A percentile compares a stretch with the other conserved stretches of the same genome.
Conservation (phyloP, 2,888 invertebrate species). For the Ornithoptera priamus region DNA sequence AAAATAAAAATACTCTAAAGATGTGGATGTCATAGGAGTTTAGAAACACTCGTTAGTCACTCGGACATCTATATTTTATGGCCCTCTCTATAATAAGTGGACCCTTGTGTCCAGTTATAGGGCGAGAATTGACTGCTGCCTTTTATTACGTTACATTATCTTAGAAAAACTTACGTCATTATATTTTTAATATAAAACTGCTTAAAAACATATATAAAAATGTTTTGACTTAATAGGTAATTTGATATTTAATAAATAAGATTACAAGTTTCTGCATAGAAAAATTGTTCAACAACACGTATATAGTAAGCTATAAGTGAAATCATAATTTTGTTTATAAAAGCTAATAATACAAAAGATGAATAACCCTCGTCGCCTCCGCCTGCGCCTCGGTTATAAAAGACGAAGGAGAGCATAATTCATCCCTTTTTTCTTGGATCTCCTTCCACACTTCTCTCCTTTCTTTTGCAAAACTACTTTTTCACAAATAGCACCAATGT, state of each 20-base stretch:
- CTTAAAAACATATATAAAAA: neutral
- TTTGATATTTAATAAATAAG: neutral
- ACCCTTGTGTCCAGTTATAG: slow-evolving; percentile 14
- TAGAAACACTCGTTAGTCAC: slow-evolving; percentile 1
- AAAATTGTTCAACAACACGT: too few relatives aligned
- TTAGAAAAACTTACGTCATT: neutral
- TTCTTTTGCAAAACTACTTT: too few relatives aligned
- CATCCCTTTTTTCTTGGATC: too few relatives aligned
- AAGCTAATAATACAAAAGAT: too few relatives aligned
- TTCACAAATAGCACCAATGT: too few relatives aligned
- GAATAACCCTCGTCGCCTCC: too few relatives aligned
- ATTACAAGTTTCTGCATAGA: too few relatives aligned
- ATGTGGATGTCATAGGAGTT: neutral
- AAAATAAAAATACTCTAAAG: neutral
- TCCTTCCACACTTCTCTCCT: too few relatives aligned
- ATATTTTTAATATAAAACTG: neutral
- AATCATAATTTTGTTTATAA: too few relatives aligned
- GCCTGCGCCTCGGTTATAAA: too few relatives aligned
- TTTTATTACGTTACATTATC: slow-evolving; percentile 1
- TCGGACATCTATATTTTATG: slow-evolving; percentile 15
- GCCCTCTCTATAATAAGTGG: slow-evolving; percentile 12
- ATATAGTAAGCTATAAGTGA: too few relatives aligned
- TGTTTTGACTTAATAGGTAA: neutral
- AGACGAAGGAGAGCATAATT: too few relatives aligned
- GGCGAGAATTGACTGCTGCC: slow-evolving; percentile 3